Evolutionary conservation across 2,797 vertebrate species (phyloP).

Genomic region (Uromys caudimaculatus): DNA sequence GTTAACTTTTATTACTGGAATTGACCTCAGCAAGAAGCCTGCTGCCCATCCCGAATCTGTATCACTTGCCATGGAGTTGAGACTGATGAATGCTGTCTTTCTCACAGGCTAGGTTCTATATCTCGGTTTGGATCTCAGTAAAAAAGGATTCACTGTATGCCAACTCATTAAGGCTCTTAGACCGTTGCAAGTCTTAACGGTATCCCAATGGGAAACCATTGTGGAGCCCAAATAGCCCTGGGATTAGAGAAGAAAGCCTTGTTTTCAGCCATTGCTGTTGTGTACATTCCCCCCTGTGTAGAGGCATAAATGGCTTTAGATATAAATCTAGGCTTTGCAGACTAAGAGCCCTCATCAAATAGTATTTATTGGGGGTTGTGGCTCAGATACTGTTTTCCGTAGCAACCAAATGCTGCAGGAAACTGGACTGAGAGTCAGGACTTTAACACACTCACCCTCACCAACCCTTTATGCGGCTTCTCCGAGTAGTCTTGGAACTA

Average conservation of each 20-base stretch:
- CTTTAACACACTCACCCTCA: slow-evolving; percentile 42
- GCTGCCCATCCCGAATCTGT: slow-evolving; percentile 54
- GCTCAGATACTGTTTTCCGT: slow-evolving; percentile 68
- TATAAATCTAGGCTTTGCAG: slow-evolving; percentile 73
- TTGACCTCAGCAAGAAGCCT: slow-evolving; percentile 72
- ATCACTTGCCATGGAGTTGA: slow-evolving; percentile 50
- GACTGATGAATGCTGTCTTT: slow-evolving; percentile 61
- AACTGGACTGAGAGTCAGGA: slow-evolving; percentile 52
- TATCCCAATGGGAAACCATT: slow-evolving; percentile 64
- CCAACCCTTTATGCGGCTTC: slow-evolving; percentile 45
- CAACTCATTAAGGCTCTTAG: slow-evolving; percentile 61
- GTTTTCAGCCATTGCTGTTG: slow-evolving; percentile 43
- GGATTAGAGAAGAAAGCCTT: slow-evolving; percentile 75
- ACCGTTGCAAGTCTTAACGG: slow-evolving; percentile 69
- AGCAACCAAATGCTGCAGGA: slow-evolving; percentile 57
- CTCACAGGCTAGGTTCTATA: slow-evolving; percentile 35
- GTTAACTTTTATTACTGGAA: slow-evolving; percentile 52
- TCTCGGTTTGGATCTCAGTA: slow-evolving; percentile 73
- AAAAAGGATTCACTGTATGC: slow-evolving; percentile 57
- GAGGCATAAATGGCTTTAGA: slow-evolving; percentile 66
- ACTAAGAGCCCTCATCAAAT: slow-evolving; percentile 69
- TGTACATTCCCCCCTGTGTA: slow-evolving; percentile 59
- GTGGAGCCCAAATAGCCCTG: slow-evolving; percentile 46
- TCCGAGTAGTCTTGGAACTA: slow-evolving; percentile 44
- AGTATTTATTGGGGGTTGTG: slow-evolving; percentile 61